Base-by-base conservation (phyloP, 2,888 invertebrate genomes). In the Pollenia griseotomentosa region DNA sequence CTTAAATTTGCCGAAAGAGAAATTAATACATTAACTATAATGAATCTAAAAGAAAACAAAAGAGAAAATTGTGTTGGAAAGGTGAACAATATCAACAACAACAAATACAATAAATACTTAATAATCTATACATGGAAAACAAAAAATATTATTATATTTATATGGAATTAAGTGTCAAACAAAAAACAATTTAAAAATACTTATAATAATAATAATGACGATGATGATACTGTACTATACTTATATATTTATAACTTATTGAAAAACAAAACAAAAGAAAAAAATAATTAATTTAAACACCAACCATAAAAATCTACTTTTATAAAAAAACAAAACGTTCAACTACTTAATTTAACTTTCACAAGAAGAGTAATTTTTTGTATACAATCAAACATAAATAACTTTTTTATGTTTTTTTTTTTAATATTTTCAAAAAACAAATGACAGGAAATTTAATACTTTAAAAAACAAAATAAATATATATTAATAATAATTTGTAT, bases 1-100 rank as follows among this genome's bases (percentile, higher is more conserved):
- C 99, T 94, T 99, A 98, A 98, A 91, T 90, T 89, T 89, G 88
- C 89, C 88, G 88, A 89, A 77, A 63, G 57, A 74, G 63, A 59
- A 89, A 81, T 75, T 10, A 46, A 42, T 57, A 66, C 42, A 88
- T 84, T 57, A 86, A 85, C 70, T 71, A 84, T 81, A 90, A 85
- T 16, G 81, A 77, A 89, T 6, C 33, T 33, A 16, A 46, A 70
- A 79, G 33, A 65, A 5, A 68, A 77, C 55, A 82, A 86, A 73
- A 77, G 11, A 86, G 73, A 61, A 2, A 51, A 19, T 33, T 5
- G 73, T 68, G 65, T 57, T 23, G 57, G 70, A 74, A 48, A 40
- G 80, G 77, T 42, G 77, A 82, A 57, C 14, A 53, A 55, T 6
- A 75, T 19, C 65, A 83, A 40, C 65, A 83, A 84, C 61, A 78